phyloP scores from a whole-genome alignment of 2,888 invertebrate genomes.

The Stegophylla sp. region DNA sequence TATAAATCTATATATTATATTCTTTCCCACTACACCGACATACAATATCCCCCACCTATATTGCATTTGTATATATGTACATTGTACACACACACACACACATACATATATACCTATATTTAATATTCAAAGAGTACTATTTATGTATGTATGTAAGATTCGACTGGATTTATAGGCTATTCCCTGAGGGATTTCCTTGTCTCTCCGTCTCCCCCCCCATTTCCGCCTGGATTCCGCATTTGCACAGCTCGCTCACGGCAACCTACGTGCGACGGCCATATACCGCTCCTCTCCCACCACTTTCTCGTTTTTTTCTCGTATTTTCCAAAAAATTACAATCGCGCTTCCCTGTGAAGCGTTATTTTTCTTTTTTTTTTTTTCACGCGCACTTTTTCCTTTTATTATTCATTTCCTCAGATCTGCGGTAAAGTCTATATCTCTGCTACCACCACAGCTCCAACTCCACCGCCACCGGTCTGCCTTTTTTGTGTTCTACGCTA shows the following conservation, averaged over 20 bases:
- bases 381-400: conserved; percentile 1
- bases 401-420: conserved; percentile 24
- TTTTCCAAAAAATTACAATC: conserved; percentile 45
- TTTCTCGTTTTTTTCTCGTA: conserved; percentile 11
- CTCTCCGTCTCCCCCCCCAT: neutral
- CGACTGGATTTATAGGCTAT: conserved; percentile 31
- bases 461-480: conserved; percentile 3
- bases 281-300: neutral
- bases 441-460: too few species aligned
- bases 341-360: conserved; percentile 14
- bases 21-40: conserved; percentile 9
- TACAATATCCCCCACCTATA: neutral
- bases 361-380: too few species aligned
- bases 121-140: conserved; percentile 34
- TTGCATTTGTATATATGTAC: neutral
- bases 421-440: conserved; percentile 18
- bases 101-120: neutral
- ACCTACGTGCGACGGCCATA: conserved; percentile 8
- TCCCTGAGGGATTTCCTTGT: conserved; percentile 40
- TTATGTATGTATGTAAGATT: conserved; percentile 34
- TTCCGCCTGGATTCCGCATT: neutral
- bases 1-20: neutral
- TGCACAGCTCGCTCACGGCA: neutral
- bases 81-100: neutral
- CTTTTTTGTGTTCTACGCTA: conserved; percentile 43